Conservation (phyloP, 2,113 vertebrate genomes). For the Porphyrio hochstetteri region DNA sequence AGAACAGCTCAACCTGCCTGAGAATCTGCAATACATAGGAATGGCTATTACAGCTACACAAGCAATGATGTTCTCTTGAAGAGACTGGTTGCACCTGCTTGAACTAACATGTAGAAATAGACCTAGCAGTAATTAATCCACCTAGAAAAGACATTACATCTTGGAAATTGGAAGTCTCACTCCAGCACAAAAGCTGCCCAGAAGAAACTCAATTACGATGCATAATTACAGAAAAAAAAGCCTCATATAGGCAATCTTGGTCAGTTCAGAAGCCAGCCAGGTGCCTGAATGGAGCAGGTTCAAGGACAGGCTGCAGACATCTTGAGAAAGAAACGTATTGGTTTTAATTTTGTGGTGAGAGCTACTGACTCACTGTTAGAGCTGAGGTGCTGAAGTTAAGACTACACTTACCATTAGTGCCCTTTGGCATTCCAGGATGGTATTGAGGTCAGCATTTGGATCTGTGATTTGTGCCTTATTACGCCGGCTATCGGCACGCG, state of each 20-base stretch:
- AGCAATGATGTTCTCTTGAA: neutral
- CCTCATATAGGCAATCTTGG: too few species aligned
- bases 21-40: neutral
- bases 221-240: too few species aligned
- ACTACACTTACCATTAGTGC: constrained; percentile 77
- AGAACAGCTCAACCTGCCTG: neutral
- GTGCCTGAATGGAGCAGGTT: too few species aligned
- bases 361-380: neutral
- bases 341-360: neutral
- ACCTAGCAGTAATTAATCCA: neutral
- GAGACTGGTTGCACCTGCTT: neutral
- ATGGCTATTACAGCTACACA: neutral
- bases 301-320: neutral
- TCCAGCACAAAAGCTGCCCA: too few species aligned
- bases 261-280: too few species aligned
- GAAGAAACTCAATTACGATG: too few species aligned
- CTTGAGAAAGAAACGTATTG: neutral
- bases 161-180: neutral
- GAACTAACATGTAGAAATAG: neutral
- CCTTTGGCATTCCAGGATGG: constrained; percentile 69
- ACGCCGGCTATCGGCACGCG: constrained; percentile 77
- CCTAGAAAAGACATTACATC: neutral
- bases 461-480: constrained; percentile 51
- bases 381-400: neutral
- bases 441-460: constrained; percentile 31